A percentile compares a stretch with the other conserved stretches of the same genome.
phyloP scores from a whole-genome alignment of 2,888 invertebrate species.

The Lapara coniferarum region DNA sequence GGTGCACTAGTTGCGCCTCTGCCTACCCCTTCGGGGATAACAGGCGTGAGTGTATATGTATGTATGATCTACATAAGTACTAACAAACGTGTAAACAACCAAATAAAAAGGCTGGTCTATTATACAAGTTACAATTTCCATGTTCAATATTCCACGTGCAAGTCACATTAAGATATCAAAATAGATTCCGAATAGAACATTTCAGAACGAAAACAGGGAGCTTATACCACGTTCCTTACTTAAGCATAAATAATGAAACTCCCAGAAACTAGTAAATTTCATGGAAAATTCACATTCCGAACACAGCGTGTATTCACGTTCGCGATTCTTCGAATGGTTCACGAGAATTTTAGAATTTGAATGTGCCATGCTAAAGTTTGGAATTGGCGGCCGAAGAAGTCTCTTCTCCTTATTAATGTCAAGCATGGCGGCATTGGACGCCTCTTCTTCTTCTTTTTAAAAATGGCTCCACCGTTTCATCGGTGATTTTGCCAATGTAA shows the following conservation, averaged over 20 bases:
- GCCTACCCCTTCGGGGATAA: no score
- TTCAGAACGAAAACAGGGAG: slow-evolving; percentile 3
- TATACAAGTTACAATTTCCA: neutral
- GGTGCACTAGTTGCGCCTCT: no score
- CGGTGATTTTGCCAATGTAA: no score
- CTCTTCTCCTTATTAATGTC: slow-evolving; percentile 41
- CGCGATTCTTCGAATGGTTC: slow-evolving; percentile 50
- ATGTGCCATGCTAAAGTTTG: slow-evolving; percentile 65
- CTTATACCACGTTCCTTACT: slow-evolving; percentile 8
- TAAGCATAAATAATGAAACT: slow-evolving; percentile 20
- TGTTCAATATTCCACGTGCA: neutral
- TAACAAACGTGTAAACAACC: no score
- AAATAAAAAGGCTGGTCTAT: neutral
- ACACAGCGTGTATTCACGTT: slow-evolving; percentile 47
- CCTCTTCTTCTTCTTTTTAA: no score
- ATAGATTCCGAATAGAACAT: neutral
- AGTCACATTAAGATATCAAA: neutral
- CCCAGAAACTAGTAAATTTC: slow-evolving; percentile 34
- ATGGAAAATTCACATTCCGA: slow-evolving; percentile 51
- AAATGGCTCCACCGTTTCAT: no score
- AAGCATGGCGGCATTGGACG: slow-evolving; percentile 39
- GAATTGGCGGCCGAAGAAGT: slow-evolving; percentile 50
- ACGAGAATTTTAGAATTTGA: slow-evolving; percentile 65
- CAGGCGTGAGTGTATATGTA: no score
- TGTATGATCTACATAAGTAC: no score